phyloP scores from a whole-genome alignment of 2,888 invertebrate species.

The Atrina japonica region DNA sequence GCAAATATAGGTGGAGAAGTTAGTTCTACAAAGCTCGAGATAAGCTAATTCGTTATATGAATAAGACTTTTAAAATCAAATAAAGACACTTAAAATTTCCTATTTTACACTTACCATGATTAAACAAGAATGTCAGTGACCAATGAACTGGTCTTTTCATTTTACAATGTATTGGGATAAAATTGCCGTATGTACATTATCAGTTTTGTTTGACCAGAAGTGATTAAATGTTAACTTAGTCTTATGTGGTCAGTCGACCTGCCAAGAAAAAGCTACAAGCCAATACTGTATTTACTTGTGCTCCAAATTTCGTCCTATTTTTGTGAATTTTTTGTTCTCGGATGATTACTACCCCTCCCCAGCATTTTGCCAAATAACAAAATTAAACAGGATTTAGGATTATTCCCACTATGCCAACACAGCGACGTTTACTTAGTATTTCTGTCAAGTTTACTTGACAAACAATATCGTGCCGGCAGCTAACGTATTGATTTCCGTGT shows the following conservation, averaged over 20 bases:
- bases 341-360: conserved; percentile 45
- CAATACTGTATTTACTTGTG: conserved; percentile 4
- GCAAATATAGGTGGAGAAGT: conserved; percentile 29
- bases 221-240: conserved; percentile 11
- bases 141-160: conserved; percentile 13
- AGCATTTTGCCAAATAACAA: conserved; percentile 56
- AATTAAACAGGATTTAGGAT: conserved; percentile 61
- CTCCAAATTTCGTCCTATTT: conserved; percentile 26
- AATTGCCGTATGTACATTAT: neutral
- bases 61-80: too few species aligned
- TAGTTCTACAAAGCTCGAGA: neutral
- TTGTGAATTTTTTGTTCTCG: conserved; percentile 27
- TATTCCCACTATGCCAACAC: conserved; percentile 43
- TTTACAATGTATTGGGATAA: conserved; percentile 16
- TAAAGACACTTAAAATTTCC: too few species aligned
- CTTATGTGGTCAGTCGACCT: conserved; percentile 28
- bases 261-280: conserved; percentile 36
- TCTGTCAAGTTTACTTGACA: conserved; percentile 22
- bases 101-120: too few species aligned
- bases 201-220: neutral
- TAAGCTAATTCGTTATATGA: neutral
- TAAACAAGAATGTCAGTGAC: conserved; percentile 13
- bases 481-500: conserved; percentile 29
- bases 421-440: conserved; percentile 36
- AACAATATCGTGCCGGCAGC: conserved; percentile 23